Base-by-base conservation (phyloP, 2,888 invertebrate species). In the Diaprepes abbreviatus region DNA sequence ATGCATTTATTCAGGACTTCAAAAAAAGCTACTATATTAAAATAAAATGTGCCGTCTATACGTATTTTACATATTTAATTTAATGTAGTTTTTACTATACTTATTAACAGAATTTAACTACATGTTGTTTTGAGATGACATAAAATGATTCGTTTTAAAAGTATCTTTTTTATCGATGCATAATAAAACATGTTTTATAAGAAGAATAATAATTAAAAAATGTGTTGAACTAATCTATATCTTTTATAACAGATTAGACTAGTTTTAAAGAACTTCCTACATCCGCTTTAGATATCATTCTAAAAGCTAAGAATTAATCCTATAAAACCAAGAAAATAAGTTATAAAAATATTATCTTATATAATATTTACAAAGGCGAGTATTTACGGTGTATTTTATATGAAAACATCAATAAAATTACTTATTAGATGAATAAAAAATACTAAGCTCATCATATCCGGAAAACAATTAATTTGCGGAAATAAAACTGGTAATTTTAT, bases 401-500 rank as follows among this genome's bases (percentile, higher is more conserved):
- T 17, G 12, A 45, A 43, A 45, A 45, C 45, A 45, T 12, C 24
- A 24, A 21, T 45, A 45, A 45, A 45, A 45, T 24, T 45, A 24
- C 45, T 7, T 12, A 12, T 24, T 12, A 45, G 24, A 45, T 24
- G 24, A 45, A 45, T 45, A 45, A 10, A 24, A 14, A 28, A 24
- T 28, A 28, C 28, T 12, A 50, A 50, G 14, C 28, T 21, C 48
- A 28, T 50, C 48, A 50, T 16, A 28, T 50, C 48, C 48, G 28
- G 28, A 50, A 28, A 28, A 50, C 48, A 50, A 28, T 21, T 4
- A 7, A 50, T 50, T 50, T 16, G 48, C 48, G 48, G 48, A 50
- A 50, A 50, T 28, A 50, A 14, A 28, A 50, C 28, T n/a, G 14
- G 28, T 17, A 24, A 48, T 48, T 48, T 48, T 7, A 12, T 1